Evolutionary conservation across 2,888 invertebrate genomes (phyloP).

Genomic region (Rosalia funebris): DNA sequence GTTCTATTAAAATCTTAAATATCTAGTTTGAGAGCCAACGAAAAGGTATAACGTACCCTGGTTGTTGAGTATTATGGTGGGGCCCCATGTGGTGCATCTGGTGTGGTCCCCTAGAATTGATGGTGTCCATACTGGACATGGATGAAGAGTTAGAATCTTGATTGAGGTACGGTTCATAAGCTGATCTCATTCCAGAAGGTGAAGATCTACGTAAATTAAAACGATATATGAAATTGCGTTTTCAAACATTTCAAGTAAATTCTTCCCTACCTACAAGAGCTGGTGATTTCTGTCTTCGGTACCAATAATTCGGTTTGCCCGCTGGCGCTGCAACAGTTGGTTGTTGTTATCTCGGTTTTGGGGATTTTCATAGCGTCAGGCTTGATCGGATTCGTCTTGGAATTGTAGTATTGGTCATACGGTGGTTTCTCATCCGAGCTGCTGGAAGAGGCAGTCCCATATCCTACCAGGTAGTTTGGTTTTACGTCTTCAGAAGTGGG

Average conservation of each 20-base stretch:
- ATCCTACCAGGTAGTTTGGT: conserved; percentile 62
- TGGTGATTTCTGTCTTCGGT: conserved; percentile 73
- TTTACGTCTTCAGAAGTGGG: conserved; percentile 62
- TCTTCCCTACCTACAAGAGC: conserved; percentile 39
- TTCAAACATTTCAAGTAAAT: no score
- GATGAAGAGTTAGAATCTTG: conserved; percentile 79
- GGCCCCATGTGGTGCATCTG: conserved; percentile 61
- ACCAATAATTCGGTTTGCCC: conserved; percentile 70
- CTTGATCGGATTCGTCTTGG: conserved; percentile 54
- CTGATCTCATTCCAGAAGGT: conserved; percentile 65
- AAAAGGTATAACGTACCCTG: conserved; percentile 42
- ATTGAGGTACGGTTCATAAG: conserved; percentile 73
- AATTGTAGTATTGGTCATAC: conserved; percentile 59
- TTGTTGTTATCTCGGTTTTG: conserved; percentile 64
- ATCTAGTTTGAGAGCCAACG: no score
- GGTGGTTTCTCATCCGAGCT: conserved; percentile 52
- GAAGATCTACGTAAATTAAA: conserved; percentile 56
- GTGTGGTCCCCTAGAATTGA: conserved; percentile 63
- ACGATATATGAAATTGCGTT: not conserved
- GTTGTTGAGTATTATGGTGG: conserved; percentile 67
- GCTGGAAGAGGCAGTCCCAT: conserved; percentile 48
- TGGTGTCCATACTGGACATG: conserved; percentile 77
- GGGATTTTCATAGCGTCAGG: conserved; percentile 66
- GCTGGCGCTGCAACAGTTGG: conserved; percentile 63
- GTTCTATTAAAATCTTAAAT: no score